These are phyloP conservation scores for Pollimyrus isidori DNA, from an alignment of 2,113 vertebrate species.

Conservation along the genomic window DNA sequence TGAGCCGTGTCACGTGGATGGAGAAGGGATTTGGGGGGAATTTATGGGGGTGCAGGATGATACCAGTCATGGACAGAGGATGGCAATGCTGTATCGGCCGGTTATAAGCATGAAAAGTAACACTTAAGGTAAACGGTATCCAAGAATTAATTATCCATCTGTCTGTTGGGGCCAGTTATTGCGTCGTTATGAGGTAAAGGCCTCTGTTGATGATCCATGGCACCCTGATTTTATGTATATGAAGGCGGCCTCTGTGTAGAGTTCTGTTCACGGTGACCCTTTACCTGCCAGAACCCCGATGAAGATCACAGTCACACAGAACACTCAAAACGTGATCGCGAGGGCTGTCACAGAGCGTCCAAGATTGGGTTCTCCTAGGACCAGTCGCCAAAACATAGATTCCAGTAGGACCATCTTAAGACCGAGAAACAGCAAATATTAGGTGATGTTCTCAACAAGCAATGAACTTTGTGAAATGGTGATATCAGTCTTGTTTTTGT, in stretches of 20 bases:
- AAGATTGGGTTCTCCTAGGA: background rate
- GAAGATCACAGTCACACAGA: background rate
- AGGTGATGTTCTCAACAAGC: background rate
- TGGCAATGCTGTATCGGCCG: background rate
- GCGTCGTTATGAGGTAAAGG: background rate
- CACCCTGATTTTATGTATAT: background rate
- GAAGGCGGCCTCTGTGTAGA: background rate
- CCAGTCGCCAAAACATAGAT: background rate
- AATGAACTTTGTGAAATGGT: background rate
- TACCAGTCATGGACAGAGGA: background rate
- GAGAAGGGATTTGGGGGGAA: background rate
- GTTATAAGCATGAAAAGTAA: background rate
- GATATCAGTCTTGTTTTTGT: background rate
- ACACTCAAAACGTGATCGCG: background rate
- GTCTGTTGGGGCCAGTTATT: background rate
- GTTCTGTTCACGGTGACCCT: background rate
- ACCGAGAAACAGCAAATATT: background rate
- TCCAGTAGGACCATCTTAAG: background rate
- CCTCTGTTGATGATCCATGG: background rate
- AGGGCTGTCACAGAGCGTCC: background rate
- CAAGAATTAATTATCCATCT: background rate
- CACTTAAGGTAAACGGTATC: background rate
- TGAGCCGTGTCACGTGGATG: background rate
- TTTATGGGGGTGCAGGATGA: background rate
- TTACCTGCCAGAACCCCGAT: background rate